Conservation (phyloP, 2,888 invertebrate species). For the Monoplex corrugatus region DNA sequence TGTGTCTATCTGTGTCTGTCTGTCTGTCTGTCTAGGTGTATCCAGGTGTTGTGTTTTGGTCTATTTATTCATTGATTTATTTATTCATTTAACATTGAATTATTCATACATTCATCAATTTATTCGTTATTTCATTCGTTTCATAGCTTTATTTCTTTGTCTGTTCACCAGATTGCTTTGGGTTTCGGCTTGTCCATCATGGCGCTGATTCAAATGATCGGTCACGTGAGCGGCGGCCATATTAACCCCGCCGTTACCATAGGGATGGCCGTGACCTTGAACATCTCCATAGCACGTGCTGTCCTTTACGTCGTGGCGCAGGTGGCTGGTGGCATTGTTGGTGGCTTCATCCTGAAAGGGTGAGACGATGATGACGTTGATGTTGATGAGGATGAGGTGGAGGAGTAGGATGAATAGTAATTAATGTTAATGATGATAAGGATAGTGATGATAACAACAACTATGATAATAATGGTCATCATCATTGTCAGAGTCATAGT, state of each 20-base stretch:
- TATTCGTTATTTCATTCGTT: not conserved
- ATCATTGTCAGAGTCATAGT: too few species aligned
- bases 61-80: too few species aligned
- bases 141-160: not conserved
- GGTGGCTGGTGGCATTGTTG: constrained; percentile 95
- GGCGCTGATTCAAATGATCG: constrained; percentile 80
- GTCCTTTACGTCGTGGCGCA: constrained; percentile 93
- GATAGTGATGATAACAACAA: too few species aligned
- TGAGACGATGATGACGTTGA: constrained; percentile 58
- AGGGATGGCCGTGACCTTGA: constrained; percentile 89
- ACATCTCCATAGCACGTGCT: constrained; percentile 89
- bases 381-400: too few species aligned
- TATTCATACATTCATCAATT: not conserved
- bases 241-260: constrained; percentile 82
- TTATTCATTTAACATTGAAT: too few species aligned
- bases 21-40: too few species aligned
- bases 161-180: constrained; percentile 61
- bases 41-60: too few species aligned
- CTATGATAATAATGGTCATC: too few species aligned
- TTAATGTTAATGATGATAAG: too few species aligned
- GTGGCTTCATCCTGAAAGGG: constrained; percentile 93
- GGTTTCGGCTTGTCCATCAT: constrained; percentile 81
- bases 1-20: too few species aligned
- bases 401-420: too few species aligned
- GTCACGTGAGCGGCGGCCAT: constrained; percentile 82